A percentile compares a stretch with the other conserved stretches of the same genome.
These are phyloP conservation scores for Stratiomys singularior DNA, from an alignment of 2,888 invertebrate species.

Conservation along the genomic window DNA sequence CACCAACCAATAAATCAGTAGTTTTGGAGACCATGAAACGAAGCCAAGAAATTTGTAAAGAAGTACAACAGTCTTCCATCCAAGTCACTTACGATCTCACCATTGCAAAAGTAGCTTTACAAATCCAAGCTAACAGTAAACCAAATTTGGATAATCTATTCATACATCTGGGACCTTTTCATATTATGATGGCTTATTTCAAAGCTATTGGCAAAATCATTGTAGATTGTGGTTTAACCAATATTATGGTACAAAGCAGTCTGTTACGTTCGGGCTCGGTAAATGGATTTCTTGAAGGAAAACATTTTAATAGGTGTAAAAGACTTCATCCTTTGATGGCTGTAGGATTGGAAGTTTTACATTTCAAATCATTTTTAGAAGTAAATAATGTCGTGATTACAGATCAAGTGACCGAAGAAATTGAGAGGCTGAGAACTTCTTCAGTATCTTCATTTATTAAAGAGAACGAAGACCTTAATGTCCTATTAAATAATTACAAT, in stretches of 20 bases:
- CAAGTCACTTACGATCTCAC: slow-evolving; percentile 58
- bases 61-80: slow-evolving; percentile 49
- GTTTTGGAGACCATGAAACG: slow-evolving; percentile 56
- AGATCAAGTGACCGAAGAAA: slow-evolving; percentile 22
- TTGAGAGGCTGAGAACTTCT: slow-evolving; percentile 2
- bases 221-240: slow-evolving; percentile 47
- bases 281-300: slow-evolving; percentile 37
- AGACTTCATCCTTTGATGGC: slow-evolving; percentile 35
- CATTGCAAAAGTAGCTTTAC: slow-evolving; percentile 55
- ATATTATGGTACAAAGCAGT: slow-evolving; percentile 39
- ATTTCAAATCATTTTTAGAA: slow-evolving; percentile 1
- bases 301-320: slow-evolving; percentile 34
- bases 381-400: slow-evolving; percentile 26
- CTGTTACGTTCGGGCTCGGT: slow-evolving; percentile 11
- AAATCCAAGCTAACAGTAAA: slow-evolving; percentile 38
- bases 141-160: slow-evolving; percentile 59
- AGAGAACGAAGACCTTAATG: neutral
- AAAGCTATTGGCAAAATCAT: slow-evolving; percentile 54
- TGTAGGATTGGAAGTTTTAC: slow-evolving; percentile 10
- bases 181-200: slow-evolving; percentile 56
- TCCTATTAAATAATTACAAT: neutral
- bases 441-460: neutral
- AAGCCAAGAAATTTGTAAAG: slow-evolving; percentile 51
- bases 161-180: slow-evolving; percentile 60
- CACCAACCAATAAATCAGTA: slow-evolving; percentile 55